Base-by-base conservation (phyloP, 2,797 vertebrate species). In the Acrocephalus scirpaceus region DNA sequence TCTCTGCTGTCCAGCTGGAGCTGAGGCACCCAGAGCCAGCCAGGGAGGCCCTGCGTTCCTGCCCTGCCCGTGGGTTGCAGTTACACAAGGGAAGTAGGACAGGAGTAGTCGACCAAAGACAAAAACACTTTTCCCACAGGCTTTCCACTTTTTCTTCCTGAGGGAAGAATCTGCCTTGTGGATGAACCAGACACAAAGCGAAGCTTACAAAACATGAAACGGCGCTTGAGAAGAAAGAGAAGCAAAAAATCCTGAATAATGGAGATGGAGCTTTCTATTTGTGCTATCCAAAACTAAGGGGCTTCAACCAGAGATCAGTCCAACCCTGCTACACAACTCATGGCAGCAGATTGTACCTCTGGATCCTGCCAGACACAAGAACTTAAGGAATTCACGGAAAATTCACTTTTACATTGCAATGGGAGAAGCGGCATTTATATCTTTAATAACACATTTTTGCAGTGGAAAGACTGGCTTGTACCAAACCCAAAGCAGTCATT, bases 1-100 rank as follows among this genome's bases (percentile, higher is more conserved):
- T 21, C 32, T 48, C 34, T 0, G 3, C 42, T n/a, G 54, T 36
- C 20, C 5, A 4, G 23, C 9, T 26, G 51, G 1, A 2, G 32
- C 27, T 15, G n/a, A 73, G 30, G 27, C 30, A 16, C 22, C 32
- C 70, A 36, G 0, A n/a, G 42, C 11, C 51, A 36, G 36, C 1
- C 36, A 22, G 36, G 13, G 25, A 67, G 48, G 47, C 16, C 9
- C 1, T 0, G 1, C 1, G 16, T 6, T 29, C 57, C 69, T 54
- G 61, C 61, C 73, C 9, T 8, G 22, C 4, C 15, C 32, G 2
- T 0, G 29, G 4, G 29, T 0, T 13, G 47, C 13, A 58, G 11
- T 4, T 7, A 7, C 40, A 38, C 36, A 17, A 30, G 36, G 32
- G 18, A 75, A 83, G 26, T 2, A 50, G 51, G 67, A 72, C 36